phyloP scores from a whole-genome alignment of 2,888 invertebrate genomes.

The Mechanitis mazaeus region DNA sequence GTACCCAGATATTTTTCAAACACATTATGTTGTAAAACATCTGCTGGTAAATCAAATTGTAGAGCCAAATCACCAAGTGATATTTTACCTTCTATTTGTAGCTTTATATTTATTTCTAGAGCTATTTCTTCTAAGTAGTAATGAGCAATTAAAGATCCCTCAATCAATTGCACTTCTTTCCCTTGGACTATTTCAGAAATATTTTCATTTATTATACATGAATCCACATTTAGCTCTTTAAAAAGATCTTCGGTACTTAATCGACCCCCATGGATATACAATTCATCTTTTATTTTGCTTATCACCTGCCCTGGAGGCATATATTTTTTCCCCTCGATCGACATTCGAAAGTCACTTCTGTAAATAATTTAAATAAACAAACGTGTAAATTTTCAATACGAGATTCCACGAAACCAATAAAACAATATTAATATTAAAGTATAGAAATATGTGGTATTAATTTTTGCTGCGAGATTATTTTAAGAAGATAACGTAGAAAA shows the following conservation, averaged over 20 bases:
- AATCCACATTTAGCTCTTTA: slow-evolving; percentile 91
- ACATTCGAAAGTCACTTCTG: too few relatives aligned
- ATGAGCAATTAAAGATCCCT: slow-evolving; percentile 93
- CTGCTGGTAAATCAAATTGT: slow-evolving; percentile 93
- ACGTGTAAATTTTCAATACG: too few relatives aligned
- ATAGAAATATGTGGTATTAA: too few relatives aligned
- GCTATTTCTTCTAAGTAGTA: slow-evolving; percentile 88
- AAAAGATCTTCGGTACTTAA: slow-evolving; percentile 93
- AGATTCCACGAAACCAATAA: too few relatives aligned
- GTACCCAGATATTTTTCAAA: slow-evolving; percentile 88
- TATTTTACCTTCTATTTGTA: slow-evolving; percentile 89
- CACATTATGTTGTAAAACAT: slow-evolving; percentile 86
- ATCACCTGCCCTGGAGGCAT: slow-evolving; percentile 92
- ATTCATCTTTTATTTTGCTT: slow-evolving; percentile 93
- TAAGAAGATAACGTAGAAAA: too few relatives aligned
- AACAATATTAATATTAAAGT: too few relatives aligned
- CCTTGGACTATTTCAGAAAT: slow-evolving; percentile 85
- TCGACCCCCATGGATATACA: slow-evolving; percentile 91
- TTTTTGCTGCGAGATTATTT: too few relatives aligned
- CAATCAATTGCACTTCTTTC: slow-evolving; percentile 83
- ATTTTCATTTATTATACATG: slow-evolving; percentile 81
- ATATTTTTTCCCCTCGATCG: slow-evolving; percentile 94
- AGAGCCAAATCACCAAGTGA: slow-evolving; percentile 91
- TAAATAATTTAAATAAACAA: too few relatives aligned
- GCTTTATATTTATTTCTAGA: slow-evolving; percentile 94